Conservation (phyloP, 2,797 vertebrate genomes). For the Catharus ustulatus region DNA sequence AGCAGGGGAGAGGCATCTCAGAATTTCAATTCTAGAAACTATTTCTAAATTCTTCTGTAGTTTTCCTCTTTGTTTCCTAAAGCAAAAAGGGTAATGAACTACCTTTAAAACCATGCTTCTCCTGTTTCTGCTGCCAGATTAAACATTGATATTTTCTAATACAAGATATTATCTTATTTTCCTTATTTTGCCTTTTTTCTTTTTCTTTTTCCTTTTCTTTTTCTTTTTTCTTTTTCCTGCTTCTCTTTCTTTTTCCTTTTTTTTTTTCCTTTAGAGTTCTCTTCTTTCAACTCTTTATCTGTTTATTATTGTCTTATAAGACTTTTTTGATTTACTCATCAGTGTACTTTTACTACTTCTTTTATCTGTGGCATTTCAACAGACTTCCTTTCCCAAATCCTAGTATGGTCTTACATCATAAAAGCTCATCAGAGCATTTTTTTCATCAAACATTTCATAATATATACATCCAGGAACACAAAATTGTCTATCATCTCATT, state of each 20-base stretch:
- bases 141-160: background rate
- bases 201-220: accelerated
- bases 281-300: background rate
- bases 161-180: background rate
- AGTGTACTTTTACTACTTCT: background rate
- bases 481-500: background rate
- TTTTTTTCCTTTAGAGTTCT: background rate
- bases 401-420: background rate
- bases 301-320: background rate
- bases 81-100: background rate
- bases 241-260: accelerated
- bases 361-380: background rate
- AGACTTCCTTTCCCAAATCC: background rate
- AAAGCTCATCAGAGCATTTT: background rate
- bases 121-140: background rate
- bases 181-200: background rate
- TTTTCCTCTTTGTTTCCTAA: background rate
- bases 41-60: background rate
- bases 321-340: background rate
- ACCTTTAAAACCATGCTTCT: background rate
- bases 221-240: accelerated
- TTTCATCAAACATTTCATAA: background rate
- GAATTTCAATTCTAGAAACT: background rate
- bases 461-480: background rate
- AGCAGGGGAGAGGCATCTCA: background rate